Conservation (phyloP, 2,888 invertebrate species). For the Idaea dimidiata region DNA sequence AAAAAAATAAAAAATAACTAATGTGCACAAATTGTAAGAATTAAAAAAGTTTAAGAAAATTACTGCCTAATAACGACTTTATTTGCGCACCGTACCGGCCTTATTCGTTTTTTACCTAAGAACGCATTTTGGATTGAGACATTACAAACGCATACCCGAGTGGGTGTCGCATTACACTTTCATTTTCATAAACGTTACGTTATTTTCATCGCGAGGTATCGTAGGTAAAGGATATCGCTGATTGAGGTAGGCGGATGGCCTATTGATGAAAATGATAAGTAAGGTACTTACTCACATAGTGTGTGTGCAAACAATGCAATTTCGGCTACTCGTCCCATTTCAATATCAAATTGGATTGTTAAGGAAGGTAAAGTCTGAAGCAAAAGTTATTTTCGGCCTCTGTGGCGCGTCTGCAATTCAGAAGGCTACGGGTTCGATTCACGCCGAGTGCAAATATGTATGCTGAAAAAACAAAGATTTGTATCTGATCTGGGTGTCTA, state of each 20-base stretch:
- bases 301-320: too few relatives aligned
- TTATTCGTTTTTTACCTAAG: conserved; percentile 64
- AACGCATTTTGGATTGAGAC: conserved; percentile 66
- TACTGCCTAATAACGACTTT: conserved; percentile 3
- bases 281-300: neutral
- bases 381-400: too few relatives aligned
- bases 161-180: conserved; percentile 54
- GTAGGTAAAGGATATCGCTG: neutral
- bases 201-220: neutral
- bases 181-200: conserved; percentile 39
- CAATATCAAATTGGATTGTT: too few relatives aligned
- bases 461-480: too few relatives aligned
- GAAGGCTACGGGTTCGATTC: too few relatives aligned
- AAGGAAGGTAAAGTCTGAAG: too few relatives aligned
- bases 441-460: too few relatives aligned
- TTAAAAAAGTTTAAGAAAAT: neutral
- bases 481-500: too few relatives aligned
- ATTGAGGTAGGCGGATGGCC: neutral
- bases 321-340: too few relatives aligned
- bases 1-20: too few relatives aligned
- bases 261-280: neutral
- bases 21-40: too few relatives aligned
- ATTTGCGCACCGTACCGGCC: conserved; percentile 50
- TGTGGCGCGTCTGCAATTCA: too few relatives aligned
- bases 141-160: conserved; percentile 60